Evolutionary conservation across 2,888 invertebrate genomes (phyloP).

Genomic region (Xylota sylvarum): DNA sequence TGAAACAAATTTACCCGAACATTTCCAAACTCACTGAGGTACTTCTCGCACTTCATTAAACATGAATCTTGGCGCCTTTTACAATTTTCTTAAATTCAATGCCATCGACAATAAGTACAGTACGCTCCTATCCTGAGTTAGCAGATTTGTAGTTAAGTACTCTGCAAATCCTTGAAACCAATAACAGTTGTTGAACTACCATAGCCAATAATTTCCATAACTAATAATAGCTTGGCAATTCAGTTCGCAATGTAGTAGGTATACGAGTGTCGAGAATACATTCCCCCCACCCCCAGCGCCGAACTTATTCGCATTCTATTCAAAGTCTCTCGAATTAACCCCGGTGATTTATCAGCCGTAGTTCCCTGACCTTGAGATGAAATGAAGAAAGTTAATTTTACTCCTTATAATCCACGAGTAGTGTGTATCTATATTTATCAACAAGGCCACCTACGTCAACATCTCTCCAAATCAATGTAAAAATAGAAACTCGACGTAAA

Average conservation of each 20-base stretch:
- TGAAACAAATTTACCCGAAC: no score
- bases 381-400: constrained; percentile 20
- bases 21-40: no score
- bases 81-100: no score
- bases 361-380: constrained; percentile 24
- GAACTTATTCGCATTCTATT: constrained; percentile 24
- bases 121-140: neutral
- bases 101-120: neutral
- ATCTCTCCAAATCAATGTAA: constrained; percentile 6
- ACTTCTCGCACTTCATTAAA: no score
- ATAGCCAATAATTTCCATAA: neutral
- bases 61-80: no score
- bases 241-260: neutral
- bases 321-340: constrained; percentile 11
- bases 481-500: constrained; percentile 26
- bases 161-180: neutral
- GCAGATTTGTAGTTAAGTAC: neutral
- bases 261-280: neutral
- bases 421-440: constrained; percentile 27
- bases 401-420: neutral
- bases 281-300: neutral
- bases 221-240: neutral
- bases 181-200: neutral
- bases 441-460: constrained; percentile 41
- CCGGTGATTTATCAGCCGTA: constrained; percentile 1